phyloP scores from a whole-genome alignment of 2,113 vertebrate genomes.

The Elachura formosa region DNA sequence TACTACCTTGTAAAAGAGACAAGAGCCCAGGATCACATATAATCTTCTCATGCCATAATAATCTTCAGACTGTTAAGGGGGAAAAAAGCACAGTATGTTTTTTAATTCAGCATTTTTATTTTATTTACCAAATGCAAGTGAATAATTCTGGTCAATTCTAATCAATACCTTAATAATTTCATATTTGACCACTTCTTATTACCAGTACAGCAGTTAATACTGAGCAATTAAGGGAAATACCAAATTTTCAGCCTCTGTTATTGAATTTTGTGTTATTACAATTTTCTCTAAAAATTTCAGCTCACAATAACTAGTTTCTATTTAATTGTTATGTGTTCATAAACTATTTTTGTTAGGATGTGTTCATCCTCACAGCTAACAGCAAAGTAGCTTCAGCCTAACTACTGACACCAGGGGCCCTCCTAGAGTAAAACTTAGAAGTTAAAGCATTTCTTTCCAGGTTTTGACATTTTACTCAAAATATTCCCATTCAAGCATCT shows the following conservation, averaged over 20 bases:
- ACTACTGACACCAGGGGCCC: slow-evolving; percentile 2
- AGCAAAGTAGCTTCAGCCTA: background rate
- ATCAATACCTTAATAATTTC: background rate
- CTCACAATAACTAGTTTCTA: background rate
- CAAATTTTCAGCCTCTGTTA: background rate
- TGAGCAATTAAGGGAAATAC: background rate
- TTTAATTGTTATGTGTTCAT: background rate
- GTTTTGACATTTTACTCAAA: background rate
- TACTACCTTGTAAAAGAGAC: slow-evolving; percentile 93
- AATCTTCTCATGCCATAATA: slow-evolving; percentile 88
- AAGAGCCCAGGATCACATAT: slow-evolving; percentile 89
- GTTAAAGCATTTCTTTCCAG: background rate
- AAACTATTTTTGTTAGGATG: background rate
- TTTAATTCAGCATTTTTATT: background rate
- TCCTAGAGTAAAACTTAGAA: background rate
- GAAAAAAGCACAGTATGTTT: background rate
- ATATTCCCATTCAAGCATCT: background rate
- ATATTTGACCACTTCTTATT: background rate
- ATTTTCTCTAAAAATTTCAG: background rate
- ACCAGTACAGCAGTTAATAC: background rate
- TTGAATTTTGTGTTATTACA: rapidly evolving
- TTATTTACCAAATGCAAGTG: background rate
- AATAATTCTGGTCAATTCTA: background rate
- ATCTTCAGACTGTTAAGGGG: slow-evolving; percentile 84
- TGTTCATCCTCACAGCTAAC: background rate